These are phyloP conservation scores for Saccopteryx leptura DNA, from an alignment of 2,113 vertebrate genomes.

Conservation along the genomic window DNA sequence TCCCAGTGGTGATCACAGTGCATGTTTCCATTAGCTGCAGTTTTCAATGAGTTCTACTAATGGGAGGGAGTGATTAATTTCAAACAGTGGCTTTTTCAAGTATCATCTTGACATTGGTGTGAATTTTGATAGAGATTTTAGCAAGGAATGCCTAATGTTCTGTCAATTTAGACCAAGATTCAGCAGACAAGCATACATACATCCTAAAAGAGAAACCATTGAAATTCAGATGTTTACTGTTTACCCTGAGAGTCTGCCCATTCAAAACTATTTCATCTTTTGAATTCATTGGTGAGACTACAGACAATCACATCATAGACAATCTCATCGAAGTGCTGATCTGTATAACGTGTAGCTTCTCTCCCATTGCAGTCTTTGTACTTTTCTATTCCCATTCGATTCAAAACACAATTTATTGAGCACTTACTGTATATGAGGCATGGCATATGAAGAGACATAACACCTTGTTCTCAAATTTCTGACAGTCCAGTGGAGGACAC, in stretches of 20 bases:
- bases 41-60: conserved; percentile 18
- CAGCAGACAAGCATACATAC: not conserved
- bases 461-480: not conserved
- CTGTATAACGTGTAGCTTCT: not conserved
- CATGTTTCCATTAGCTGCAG: conserved; percentile 38
- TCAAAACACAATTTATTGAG: not conserved
- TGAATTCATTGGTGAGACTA: not conserved
- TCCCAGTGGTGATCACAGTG: conserved; percentile 87
- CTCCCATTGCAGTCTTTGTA: not conserved
- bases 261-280: not conserved
- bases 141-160: not conserved
- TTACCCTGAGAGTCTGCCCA: not conserved
- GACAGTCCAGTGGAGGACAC: not conserved
- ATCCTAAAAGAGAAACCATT: not conserved
- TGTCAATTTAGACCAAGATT: not conserved
- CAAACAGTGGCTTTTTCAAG: conserved; percentile 18
- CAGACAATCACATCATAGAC: not conserved
- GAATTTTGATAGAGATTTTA: conserved; percentile 10
- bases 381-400: not conserved
- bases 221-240: not conserved
- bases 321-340: not conserved
- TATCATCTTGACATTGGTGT: not conserved
- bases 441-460: not conserved
- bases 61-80: conserved; percentile 41
- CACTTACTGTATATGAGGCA: not conserved